Evolutionary conservation across 2,888 invertebrate species (phyloP), one percentile per base, ranked within the genome.

Genomic region (Cantharis nigra): DNA sequence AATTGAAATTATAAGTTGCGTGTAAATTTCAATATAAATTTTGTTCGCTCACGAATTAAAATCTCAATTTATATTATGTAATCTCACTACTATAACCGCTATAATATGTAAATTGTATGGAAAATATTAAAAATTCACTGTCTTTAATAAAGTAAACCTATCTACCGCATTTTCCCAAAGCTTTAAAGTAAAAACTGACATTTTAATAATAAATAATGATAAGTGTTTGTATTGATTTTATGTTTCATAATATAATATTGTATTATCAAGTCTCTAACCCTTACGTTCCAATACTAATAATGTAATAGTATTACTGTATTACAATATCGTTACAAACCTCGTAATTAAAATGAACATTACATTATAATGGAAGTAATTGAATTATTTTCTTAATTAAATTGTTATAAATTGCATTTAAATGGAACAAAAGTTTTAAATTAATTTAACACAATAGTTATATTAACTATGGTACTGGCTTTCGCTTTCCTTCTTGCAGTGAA

Each of bases 301-400:
- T 23, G 20, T 67, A 67, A 67, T 67, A 67, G 65, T 26, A 67
- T 67, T 67, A 67, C n/a, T 26, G 65, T 67, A 23, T 67, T 23
- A 67, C 65, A 67, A 67, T 67, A 67, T 23, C 23, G 26, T 67
- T 67, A 67, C 26, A 67, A 67, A 67, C 65, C 65, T 67, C n/a
- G 18, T 67, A 26, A 67, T 67, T 67, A 67, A 14, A 67, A 67
- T 23, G 26, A 67, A 14, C 26, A 26, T 67, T 67, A 67, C 18
- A 67, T 67, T 67, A 26, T 26, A 23, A 67, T 67, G 20, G 65
- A 67, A 23, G 65, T 67, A 67, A 67, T 67, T 67, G n/a, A 23
- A 23, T 67, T 67, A n/a, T 23, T 67, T 20, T n/a, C 18, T n/a
- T n/a, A 67, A 67, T 67, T 23, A 26, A 67, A 67, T 23, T 49